Conservation (phyloP, 2,888 invertebrate species). For the Clivina fossor region DNA sequence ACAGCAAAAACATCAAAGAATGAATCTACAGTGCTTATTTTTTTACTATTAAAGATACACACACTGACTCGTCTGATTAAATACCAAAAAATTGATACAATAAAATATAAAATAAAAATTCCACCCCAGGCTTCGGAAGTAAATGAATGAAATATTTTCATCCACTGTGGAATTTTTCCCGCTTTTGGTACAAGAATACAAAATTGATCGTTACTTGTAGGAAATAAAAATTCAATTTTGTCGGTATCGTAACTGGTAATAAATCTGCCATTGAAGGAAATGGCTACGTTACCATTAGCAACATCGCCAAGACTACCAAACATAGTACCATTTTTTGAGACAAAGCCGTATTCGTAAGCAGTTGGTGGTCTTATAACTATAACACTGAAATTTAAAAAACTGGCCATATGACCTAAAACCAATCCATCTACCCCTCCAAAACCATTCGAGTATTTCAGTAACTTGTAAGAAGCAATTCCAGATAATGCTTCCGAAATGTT, state of each 20-base stretch:
- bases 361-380: constrained; percentile 41
- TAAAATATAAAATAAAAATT: constrained; percentile 15
- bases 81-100: constrained; percentile 20
- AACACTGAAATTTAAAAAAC: constrained; percentile 32
- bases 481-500: constrained; percentile 39
- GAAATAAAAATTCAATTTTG: constrained; percentile 17
- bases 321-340: constrained; percentile 37
- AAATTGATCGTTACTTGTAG: constrained; percentile 14
- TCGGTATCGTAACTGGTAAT: constrained; percentile 14
- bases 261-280: constrained; percentile 25
- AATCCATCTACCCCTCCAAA: constrained; percentile 51
- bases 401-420: constrained; percentile 47
- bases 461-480: constrained; percentile 38
- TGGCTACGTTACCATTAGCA: constrained; percentile 7
- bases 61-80: constrained; percentile 4
- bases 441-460: constrained; percentile 36
- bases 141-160: constrained; percentile 45
- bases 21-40: constrained; percentile 1
- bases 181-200: constrained; percentile 47
- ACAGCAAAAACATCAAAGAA: constrained; percentile 23
- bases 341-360: constrained; percentile 43
- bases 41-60: background rate
- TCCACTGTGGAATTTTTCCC: constrained; percentile 51
- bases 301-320: constrained; percentile 27
- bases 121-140: constrained; percentile 13